Base-by-base conservation (phyloP, 2,888 invertebrate species). In the Nesidiocoris tenuis region DNA sequence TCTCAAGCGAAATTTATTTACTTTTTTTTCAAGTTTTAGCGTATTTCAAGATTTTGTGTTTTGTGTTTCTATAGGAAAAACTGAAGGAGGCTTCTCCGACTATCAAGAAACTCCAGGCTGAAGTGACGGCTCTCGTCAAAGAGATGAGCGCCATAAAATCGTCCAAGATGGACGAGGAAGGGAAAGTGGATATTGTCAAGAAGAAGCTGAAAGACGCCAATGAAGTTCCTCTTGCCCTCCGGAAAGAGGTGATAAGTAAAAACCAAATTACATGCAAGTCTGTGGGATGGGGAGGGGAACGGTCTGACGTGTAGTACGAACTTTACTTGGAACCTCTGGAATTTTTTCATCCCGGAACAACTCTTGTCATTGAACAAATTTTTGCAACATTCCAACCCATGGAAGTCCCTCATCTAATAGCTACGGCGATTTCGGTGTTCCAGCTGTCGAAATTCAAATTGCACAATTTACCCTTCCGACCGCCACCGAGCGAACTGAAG, bases 81-180 rank as follows among this genome's bases (percentile, higher is more conserved):
- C 61, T 78, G 21, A 18, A 76, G 22, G 55, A 70, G 19, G 54
- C 79, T 17, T 78, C 80, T 59, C 71, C 79, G 21, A 76, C 79
- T 5, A 61, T 82, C 79, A 74, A 80, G 68, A 82, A 81, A 1
- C 83, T 91, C 0, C 90, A 91, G 79, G 86, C 89, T 75, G 89
- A 91, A 81, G 88, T 92, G 54, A 84, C 85, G 0, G 85, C 85
- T 55, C 83, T 92, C 0, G 87, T 87, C 24, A 85, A 86, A 23
- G 85, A 88, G 74, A 90, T 92, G 81, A 91, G 89, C 78, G 88
- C 90, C 76, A 83, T 90, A 2, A 92, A 91, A 81, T 86, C 89
- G 0, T 85, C 89, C 71, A 88, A 91, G 61, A 85, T 96, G 0
- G 93, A 94, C 81, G 86, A 93, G 0, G 90, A 91, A 77, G 90